A percentile compares a stretch with the other conserved stretches of the same genome.
phyloP scores from a whole-genome alignment of 2,797 vertebrate genomes.

The Trachurus trachurus region DNA sequence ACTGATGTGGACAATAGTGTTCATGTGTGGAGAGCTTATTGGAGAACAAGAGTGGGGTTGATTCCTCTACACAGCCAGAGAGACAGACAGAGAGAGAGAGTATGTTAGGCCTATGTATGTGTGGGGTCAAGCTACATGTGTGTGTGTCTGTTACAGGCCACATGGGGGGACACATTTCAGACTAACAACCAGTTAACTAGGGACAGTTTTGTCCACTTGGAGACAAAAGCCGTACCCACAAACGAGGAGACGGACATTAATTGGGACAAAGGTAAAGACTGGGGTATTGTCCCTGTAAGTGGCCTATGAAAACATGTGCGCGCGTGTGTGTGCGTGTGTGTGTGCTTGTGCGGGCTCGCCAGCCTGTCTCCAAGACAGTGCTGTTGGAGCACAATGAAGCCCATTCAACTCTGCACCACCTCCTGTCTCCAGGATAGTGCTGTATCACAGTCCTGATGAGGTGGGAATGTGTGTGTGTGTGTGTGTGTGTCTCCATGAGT shows the following conservation, averaged over 20 bases:
- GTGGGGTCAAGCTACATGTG: constrained; percentile 15
- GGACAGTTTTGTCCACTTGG: no score
- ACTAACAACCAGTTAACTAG: no score
- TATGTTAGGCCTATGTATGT: background rate
- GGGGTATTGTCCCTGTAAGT: background rate
- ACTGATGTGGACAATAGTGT: constrained; percentile 7
- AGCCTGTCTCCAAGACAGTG: constrained; percentile 60
- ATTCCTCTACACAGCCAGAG: constrained; percentile 37
- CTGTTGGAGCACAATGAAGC: constrained; percentile 60
- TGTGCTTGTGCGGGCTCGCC: constrained; percentile 14
- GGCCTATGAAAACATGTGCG: background rate
- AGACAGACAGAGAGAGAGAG: background rate
- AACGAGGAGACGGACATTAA: no score
- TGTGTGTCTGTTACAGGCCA: background rate
- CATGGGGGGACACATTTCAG: background rate
- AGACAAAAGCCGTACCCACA: no score
- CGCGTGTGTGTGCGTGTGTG: constrained; percentile 13
- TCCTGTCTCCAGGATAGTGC: constrained; percentile 53
- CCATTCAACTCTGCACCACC: constrained; percentile 64
- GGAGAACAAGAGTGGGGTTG: constrained; percentile 42
- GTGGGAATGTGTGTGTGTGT: background rate
- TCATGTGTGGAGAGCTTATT: constrained; percentile 8
- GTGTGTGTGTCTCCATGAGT: background rate
- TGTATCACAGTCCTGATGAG: constrained; percentile 50
- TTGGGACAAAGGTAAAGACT: background rate